Evolutionary conservation across 2,888 invertebrate species (phyloP).

Genomic region (Ormyrus pomaceus): DNA sequence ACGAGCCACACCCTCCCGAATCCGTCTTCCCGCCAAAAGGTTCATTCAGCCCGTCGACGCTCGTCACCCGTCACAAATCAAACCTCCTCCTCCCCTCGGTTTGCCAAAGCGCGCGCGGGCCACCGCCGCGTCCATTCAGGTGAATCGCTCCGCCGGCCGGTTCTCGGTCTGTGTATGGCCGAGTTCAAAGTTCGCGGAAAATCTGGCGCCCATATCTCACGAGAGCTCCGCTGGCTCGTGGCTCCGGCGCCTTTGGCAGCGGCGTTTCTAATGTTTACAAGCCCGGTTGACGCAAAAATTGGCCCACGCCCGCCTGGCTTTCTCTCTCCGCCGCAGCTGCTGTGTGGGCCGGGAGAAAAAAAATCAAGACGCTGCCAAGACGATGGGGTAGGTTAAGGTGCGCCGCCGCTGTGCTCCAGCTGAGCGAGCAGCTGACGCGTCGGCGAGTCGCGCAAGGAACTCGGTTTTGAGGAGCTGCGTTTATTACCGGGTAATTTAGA

Average conservation of each 20-base stretch:
- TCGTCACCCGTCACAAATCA: too few species aligned
- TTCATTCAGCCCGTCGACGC: too few species aligned
- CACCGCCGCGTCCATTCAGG: neutral
- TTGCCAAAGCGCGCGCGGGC: neutral
- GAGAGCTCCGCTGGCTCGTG: constrained; percentile 53
- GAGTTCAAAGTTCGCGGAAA: constrained; percentile 53
- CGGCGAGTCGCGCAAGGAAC: too few species aligned
- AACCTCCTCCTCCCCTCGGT: neutral
- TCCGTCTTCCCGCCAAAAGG: too few species aligned
- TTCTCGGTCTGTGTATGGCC: neutral
- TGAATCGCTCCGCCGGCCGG: neutral
- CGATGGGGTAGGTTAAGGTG: constrained; percentile 71
- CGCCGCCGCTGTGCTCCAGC: constrained; percentile 20
- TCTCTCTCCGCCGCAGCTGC: constrained; percentile 5
- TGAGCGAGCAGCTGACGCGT: neutral
- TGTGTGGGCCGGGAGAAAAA: constrained; percentile 58
- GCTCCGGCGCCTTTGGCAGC: constrained; percentile 67
- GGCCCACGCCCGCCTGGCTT: constrained; percentile 58
- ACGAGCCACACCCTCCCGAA: too few species aligned
- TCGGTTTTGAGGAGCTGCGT: too few species aligned
- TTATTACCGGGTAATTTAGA: too few species aligned
- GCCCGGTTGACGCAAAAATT: constrained; percentile 70
- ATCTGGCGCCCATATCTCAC: constrained; percentile 50
- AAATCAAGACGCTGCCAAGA: constrained; percentile 70
- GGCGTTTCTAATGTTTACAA: constrained; percentile 72